Conservation (phyloP, 2,797 vertebrate species). For the Rhyacichthys aspro region DNA sequence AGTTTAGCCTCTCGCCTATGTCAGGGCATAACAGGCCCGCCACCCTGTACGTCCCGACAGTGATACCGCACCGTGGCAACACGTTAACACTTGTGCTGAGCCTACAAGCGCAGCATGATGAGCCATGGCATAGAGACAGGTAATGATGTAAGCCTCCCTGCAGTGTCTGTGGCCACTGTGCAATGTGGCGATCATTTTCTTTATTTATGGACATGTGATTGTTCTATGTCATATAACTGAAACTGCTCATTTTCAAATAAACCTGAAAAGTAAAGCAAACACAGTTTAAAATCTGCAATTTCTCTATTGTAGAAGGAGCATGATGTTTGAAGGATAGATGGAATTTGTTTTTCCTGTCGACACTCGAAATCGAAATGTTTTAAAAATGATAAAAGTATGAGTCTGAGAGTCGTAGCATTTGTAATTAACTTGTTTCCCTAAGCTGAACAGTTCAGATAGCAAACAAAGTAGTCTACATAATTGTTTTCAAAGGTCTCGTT, state of each 20-base stretch:
- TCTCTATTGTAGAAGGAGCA: too few relatives aligned
- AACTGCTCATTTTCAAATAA: constrained; percentile 9
- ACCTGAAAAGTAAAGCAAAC: too few relatives aligned
- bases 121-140: constrained; percentile 57
- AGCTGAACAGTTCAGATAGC: too few relatives aligned
- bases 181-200: constrained; percentile 57
- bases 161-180: constrained; percentile 21
- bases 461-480: too few relatives aligned
- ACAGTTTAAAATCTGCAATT: too few relatives aligned
- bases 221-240: constrained; percentile 21
- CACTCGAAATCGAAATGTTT: too few relatives aligned
- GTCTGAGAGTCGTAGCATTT: too few relatives aligned
- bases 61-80: constrained; percentile 48
- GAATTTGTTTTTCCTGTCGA: neutral
- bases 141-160: constrained; percentile 56
- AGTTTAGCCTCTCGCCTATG: constrained; percentile 48
- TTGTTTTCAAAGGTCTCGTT: too few relatives aligned
- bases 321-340: too few relatives aligned
- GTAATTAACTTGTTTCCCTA: too few relatives aligned
- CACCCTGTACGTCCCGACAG: constrained; percentile 42
- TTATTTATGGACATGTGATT: constrained; percentile 41
- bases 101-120: constrained; percentile 36
- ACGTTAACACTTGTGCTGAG: constrained; percentile 58
- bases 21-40: constrained; percentile 52
- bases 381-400: too few relatives aligned